Evolutionary conservation across 1,140 invertebrate species (phyloP).

Genomic region (Steinernema feltiae): DNA sequence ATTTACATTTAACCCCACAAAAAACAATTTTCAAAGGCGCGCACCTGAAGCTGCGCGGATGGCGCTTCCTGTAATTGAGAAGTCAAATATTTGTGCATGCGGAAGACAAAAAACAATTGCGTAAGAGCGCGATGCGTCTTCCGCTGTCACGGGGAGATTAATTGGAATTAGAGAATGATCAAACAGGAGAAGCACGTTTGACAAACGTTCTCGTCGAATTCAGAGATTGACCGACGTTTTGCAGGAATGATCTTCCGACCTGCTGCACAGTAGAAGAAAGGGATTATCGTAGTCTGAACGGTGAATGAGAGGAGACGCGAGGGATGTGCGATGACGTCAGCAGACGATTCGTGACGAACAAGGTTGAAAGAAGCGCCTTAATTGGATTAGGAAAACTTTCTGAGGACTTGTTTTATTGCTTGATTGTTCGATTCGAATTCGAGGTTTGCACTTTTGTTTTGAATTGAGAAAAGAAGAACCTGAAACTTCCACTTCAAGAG

Average conservation of each 20-base stretch:
- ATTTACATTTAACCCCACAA: background rate
- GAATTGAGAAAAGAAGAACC: too few species aligned
- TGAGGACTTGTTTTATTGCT: too few species aligned
- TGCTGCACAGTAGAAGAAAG: background rate
- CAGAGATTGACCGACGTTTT: background rate
- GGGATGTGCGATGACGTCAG: too few species aligned
- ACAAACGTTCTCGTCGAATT: background rate
- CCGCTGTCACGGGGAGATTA: conserved; percentile 5
- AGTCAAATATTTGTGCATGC: background rate
- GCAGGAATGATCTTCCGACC: background rate
- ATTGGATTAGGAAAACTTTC: too few species aligned
- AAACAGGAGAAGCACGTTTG: background rate
- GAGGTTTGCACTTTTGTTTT: too few species aligned
- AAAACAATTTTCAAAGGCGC: background rate
- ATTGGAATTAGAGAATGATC: background rate
- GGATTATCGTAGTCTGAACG: background rate
- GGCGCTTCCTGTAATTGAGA: background rate
- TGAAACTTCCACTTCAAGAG: too few species aligned
- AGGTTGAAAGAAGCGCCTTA: too few species aligned
- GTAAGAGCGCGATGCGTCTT: background rate
- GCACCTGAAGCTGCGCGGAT: too few species aligned
- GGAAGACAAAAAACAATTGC: conserved; percentile 12
- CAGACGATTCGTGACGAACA: too few species aligned
- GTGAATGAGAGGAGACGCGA: too few species aligned
- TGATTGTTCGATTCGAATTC: too few species aligned